phyloP scores from a whole-genome alignment of 1,140 invertebrate species.

The Hyphantria cunea region DNA sequence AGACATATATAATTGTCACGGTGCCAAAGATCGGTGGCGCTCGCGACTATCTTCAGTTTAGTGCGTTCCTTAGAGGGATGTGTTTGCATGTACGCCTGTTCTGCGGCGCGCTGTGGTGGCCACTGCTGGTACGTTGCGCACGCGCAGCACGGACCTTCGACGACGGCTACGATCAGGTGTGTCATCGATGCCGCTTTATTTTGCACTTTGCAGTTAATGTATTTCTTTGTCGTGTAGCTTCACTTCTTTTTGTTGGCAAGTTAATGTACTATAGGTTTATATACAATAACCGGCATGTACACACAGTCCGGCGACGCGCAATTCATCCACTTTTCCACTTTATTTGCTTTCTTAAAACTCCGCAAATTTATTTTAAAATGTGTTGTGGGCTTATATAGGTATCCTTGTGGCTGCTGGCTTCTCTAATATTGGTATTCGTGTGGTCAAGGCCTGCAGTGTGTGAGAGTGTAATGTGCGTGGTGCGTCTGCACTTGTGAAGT shows the following conservation, averaged over 20 bases:
- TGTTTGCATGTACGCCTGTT: constrained; percentile 75
- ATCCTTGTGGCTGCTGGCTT: constrained; percentile 54
- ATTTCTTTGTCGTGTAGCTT: constrained; percentile 57
- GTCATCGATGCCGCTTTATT: constrained; percentile 59
- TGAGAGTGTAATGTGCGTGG: constrained; percentile 68
- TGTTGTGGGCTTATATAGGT: constrained; percentile 61
- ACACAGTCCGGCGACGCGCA: constrained; percentile 46
- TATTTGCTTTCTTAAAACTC: constrained; percentile 57
- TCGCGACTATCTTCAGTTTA: constrained; percentile 73
- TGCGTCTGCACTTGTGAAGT: constrained; percentile 62
- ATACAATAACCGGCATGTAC: constrained; percentile 9
- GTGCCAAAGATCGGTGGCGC: constrained; percentile 70
- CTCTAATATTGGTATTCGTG: constrained; percentile 48
- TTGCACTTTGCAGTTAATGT: constrained; percentile 49
- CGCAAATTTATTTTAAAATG: constrained; percentile 48
- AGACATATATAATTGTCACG: constrained; percentile 60
- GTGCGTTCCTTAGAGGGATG: constrained; percentile 75
- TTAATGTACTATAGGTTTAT: constrained; percentile 41
- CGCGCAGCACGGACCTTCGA: constrained; percentile 64
- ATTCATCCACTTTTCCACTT: constrained; percentile 65
- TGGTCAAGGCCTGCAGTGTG: constrained; percentile 40
- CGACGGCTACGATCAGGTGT: constrained; percentile 78
- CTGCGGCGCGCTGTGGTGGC: constrained; percentile 77
- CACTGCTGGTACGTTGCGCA: constrained; percentile 69
- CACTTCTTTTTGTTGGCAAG: constrained; percentile 55